Evolutionary conservation across 2,113 vertebrate species (phyloP), one percentile per base, ranked within the genome.

Genomic region (Silurus glanis): DNA sequence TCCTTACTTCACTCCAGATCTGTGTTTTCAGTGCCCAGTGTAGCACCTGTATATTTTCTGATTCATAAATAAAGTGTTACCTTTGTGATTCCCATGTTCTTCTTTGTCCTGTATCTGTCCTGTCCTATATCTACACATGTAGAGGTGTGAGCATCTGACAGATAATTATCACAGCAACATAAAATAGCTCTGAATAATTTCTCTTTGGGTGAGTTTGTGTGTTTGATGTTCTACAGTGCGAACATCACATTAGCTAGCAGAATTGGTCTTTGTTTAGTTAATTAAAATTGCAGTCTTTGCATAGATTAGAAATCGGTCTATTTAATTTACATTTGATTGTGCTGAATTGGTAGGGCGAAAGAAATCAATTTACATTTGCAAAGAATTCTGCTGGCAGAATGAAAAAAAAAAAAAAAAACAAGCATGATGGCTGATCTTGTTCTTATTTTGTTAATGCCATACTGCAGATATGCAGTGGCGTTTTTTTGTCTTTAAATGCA

Each of bases 241-340:
- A 91, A 85, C 88, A 87, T 92, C 88, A 91, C 88, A 91, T 93
- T 90, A 51, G 90, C 87, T 88, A 45, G 59, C 85, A 91, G 88
- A 80, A 90, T 83, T 85, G 84, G 86, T 85, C 90, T 92, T 93
- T 93, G 90, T 89, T 91, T 87, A 85, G 80, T 91, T 93, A 92
- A 94, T 94, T 93, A 94, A 94, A 94, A 92, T 92, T 83, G 88
- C 88, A 90, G 91, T 88, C 87, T 88, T 37, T 91, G 94, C 92
- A 93, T 94, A 92, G 90, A 94, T 93, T 94, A 93, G 91, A 93
- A 93, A 93, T 92, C 83, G 86, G 89, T 86, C 91, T 90, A 92
- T 94, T 93, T 90, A 82, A 94, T 95, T 95, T 94, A 90, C 94
- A 95, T 94, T 93, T 93, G 92, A 93, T 94, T 94, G 94, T 94